Conservation (phyloP, 2,888 invertebrate species). For the Rosalia funebris region DNA sequence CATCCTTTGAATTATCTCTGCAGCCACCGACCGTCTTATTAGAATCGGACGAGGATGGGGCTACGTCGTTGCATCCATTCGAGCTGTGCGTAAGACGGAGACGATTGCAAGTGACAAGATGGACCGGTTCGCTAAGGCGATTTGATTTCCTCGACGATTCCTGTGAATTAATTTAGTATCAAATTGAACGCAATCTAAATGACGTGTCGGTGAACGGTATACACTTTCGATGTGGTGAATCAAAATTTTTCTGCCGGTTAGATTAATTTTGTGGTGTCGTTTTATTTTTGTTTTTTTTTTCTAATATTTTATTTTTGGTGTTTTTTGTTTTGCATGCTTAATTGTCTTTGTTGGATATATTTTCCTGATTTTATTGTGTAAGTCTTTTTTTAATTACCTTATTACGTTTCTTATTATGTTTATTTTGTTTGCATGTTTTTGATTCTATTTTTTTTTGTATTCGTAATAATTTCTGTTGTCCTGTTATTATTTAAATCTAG, state of each 20-base stretch:
- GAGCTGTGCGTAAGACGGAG: slow-evolving; percentile 48
- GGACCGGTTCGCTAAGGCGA: slow-evolving; percentile 59
- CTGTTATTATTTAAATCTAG: too few relatives aligned
- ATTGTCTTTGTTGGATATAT: neutral
- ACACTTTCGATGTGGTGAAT: too few relatives aligned
- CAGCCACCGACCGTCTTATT: slow-evolving; percentile 40
- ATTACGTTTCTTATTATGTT: too few relatives aligned
- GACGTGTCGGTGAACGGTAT: too few relatives aligned
- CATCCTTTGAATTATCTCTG: slow-evolving; percentile 44
- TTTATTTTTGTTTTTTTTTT: slow-evolving; percentile 19
- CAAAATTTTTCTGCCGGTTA: neutral
- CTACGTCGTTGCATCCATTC: slow-evolving; percentile 42
- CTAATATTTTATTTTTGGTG: slow-evolving; percentile 1
- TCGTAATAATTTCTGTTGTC: too few relatives aligned
- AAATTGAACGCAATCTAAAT: slow-evolving; percentile 36
- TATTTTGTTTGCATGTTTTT: too few relatives aligned
- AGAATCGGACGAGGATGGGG: slow-evolving; percentile 43
- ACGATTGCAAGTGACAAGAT: slow-evolving; percentile 53
- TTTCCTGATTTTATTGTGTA: neutral
- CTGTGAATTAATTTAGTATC: slow-evolving; percentile 54
- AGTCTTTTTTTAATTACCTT: too few relatives aligned
- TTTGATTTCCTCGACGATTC: slow-evolving; percentile 49
- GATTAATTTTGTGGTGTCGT: neutral
- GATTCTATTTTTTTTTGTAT: too few relatives aligned
- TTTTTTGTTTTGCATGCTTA: too few relatives aligned